Evolutionary conservation across 2,113 vertebrate genomes (phyloP).

Genomic region (Cromileptes altivelis): DNA sequence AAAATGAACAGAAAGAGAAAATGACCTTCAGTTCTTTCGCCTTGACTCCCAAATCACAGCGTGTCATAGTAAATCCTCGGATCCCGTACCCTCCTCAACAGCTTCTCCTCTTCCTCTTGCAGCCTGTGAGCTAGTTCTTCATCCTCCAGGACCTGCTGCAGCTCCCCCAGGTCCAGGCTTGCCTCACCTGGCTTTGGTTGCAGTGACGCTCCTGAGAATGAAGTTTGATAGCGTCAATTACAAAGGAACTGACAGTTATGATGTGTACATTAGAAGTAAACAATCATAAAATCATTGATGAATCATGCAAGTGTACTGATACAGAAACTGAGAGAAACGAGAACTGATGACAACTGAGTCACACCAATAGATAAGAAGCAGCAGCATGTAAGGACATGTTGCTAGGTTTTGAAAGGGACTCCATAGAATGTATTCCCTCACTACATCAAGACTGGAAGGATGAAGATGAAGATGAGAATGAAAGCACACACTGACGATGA

Average conservation of each 20-base stretch:
- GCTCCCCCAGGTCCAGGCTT: constrained; percentile 71
- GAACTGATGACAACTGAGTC: not conserved
- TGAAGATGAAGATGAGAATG: not conserved
- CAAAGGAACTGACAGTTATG: not conserved
- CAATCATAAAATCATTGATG: not conserved
- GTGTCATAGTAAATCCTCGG: not conserved
- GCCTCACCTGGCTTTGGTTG: constrained; percentile 35
- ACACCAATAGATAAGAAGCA: constrained; percentile 9
- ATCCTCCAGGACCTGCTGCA: constrained; percentile 82
- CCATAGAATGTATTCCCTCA: not conserved
- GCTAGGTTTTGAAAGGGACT: not conserved
- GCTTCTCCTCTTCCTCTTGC: constrained; percentile 80
- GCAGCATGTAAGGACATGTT: constrained; percentile 15
- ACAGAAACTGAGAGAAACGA: not conserved
- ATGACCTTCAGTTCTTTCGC: not conserved
- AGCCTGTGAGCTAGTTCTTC: constrained; percentile 81
- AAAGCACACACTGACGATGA: constrained; percentile 18
- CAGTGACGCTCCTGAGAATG: constrained; percentile 18
- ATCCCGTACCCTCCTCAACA: constrained; percentile 58
- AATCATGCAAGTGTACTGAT: constrained; percentile 20
- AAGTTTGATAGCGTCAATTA: constrained; percentile 5
- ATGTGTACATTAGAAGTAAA: not conserved
- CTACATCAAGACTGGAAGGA: not conserved
- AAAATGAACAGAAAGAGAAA: not conserved
- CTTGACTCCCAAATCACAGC: not conserved